A percentile compares a stretch with the other conserved stretches of the same genome.
Conservation (phyloP, 1,140 invertebrate genomes). For the Drosophila nigromelanica region DNA sequence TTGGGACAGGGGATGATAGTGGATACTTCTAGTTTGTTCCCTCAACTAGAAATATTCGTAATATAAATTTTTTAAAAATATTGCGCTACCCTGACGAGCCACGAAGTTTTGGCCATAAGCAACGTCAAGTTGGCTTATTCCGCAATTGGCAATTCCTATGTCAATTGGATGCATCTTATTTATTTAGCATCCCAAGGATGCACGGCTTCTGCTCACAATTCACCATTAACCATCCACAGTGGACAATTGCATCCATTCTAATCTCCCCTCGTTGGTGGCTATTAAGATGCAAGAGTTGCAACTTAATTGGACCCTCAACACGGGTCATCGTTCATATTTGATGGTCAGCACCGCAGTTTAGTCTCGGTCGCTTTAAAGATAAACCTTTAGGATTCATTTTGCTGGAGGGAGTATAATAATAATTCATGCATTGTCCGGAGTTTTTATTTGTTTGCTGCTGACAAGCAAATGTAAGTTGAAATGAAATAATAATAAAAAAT, state of each 20-base stretch:
- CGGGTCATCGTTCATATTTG: constrained; percentile 61
- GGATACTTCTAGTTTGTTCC: constrained; percentile 59
- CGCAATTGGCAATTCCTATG: constrained; percentile 68
- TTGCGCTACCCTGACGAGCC: constrained; percentile 60
- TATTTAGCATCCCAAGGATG: constrained; percentile 13
- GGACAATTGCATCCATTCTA: constrained; percentile 21
- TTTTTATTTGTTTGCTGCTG: neutral
- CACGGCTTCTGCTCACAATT: constrained; percentile 32
- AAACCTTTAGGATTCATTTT: constrained; percentile 1
- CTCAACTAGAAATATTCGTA: constrained; percentile 52
- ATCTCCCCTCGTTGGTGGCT: constrained; percentile 41
- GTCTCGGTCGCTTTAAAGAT: neutral
- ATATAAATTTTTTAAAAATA: constrained; percentile 72
- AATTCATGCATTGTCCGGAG: neutral
- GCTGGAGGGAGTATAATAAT: neutral
- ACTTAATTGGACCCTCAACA: constrained; percentile 59
- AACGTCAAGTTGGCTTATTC: constrained; percentile 30
- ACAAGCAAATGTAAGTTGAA: constrained; percentile 11
- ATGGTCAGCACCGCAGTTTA: no score
- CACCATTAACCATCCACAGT: neutral
- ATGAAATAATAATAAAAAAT: constrained; percentile 14
- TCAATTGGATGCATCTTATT: constrained; percentile 45
- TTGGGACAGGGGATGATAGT: constrained; percentile 8
- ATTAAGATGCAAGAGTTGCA: constrained; percentile 41
- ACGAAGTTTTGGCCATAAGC: constrained; percentile 52